phyloP scores from a whole-genome alignment of 1,140 invertebrate genomes.

The Drosophila lini region DNA sequence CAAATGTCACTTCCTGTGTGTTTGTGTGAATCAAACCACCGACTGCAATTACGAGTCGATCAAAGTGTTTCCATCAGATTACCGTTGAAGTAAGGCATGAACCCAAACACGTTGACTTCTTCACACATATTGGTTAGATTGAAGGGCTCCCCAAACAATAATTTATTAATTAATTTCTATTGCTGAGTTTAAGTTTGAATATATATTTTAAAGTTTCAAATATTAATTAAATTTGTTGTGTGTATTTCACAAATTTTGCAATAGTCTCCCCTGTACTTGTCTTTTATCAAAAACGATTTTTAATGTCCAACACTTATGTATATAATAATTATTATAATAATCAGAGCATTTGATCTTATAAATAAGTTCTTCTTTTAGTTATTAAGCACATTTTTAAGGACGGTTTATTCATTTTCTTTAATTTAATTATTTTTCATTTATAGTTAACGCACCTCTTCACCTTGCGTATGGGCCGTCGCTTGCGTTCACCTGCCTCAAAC shows the following conservation, averaged over 20 bases:
- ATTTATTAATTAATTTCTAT: too few relatives aligned
- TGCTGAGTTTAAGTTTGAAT: too few relatives aligned
- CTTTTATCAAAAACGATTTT: too few relatives aligned
- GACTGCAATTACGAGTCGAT: constrained; percentile 40
- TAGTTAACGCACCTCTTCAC: background rate
- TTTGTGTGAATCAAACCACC: constrained; percentile 26
- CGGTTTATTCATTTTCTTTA: background rate
- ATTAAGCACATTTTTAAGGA: background rate
- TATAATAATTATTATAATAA: too few relatives aligned
- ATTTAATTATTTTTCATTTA: background rate
- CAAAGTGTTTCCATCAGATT: constrained; percentile 35
- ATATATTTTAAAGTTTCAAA: too few relatives aligned
- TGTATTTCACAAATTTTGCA: too few relatives aligned
- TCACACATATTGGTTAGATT: background rate
- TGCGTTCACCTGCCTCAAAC: constrained; percentile 1
- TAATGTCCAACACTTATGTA: too few relatives aligned
- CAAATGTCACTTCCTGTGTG: constrained; percentile 13
- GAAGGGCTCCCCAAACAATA: background rate
- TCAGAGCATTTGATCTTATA: too few relatives aligned
- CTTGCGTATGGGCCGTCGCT: background rate
- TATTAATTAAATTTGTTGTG: too few relatives aligned
- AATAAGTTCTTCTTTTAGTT: background rate
- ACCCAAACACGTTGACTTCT: constrained; percentile 1
- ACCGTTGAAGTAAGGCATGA: constrained; percentile 12
- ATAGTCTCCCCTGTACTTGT: too few relatives aligned